A percentile compares a stretch with the other conserved stretches of the same genome.
phyloP scores from a whole-genome alignment of 2,113 vertebrate genomes.

The Pteronura brasiliensis region DNA sequence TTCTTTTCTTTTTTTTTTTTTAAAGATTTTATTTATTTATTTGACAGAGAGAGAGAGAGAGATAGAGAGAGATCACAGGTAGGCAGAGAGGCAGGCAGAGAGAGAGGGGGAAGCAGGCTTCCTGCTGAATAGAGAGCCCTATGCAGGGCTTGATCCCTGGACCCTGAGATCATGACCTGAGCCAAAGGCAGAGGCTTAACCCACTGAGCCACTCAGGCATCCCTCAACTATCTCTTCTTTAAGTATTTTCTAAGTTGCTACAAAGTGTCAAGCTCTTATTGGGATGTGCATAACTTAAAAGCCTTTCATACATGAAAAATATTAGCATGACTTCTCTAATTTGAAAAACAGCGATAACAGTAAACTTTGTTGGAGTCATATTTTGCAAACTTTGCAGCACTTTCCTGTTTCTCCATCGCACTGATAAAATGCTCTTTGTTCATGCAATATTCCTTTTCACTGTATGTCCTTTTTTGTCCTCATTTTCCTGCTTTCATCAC shows the following conservation, averaged over 20 bases:
- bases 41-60: too few relatives aligned
- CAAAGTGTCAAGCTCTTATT: not conserved
- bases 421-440: not conserved
- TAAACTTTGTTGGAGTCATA: not conserved
- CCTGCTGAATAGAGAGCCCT: too few relatives aligned
- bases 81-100: too few relatives aligned
- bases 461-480: not conserved
- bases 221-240: not conserved
- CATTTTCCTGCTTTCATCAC: not conserved
- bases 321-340: not conserved
- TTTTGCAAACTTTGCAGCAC: not conserved
- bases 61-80: too few relatives aligned
- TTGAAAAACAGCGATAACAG: not conserved
- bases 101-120: too few relatives aligned
- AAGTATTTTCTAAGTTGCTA: not conserved
- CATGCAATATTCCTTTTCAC: not conserved
- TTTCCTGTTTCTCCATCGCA: not conserved
- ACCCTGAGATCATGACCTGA: too few relatives aligned
- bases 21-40: too few relatives aligned
- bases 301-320: not conserved
- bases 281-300: not conserved
- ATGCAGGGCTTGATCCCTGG: too few relatives aligned
- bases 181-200: too few relatives aligned
- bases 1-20: not conserved
- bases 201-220: too few relatives aligned